Conservation (phyloP, 2,797 vertebrate genomes). For the Ctenosaura bakeri region DNA sequence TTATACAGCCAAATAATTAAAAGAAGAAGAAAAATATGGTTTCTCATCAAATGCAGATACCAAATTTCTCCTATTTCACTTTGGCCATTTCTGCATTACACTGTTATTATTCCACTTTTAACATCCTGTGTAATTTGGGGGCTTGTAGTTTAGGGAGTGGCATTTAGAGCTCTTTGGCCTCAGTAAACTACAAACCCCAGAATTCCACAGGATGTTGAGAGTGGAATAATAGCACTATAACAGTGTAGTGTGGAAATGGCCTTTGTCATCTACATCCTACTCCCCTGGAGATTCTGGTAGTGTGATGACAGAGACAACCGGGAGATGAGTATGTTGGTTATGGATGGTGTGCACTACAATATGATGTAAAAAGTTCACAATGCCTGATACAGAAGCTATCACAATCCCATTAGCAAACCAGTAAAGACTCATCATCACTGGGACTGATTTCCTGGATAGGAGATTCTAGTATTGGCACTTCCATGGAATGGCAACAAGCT, state of each 20-base stretch:
- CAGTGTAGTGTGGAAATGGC: too few relatives aligned
- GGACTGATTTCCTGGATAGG: constrained; percentile 75
- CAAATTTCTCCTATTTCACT: constrained; percentile 35
- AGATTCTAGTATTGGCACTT: constrained; percentile 77
- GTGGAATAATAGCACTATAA: too few relatives aligned
- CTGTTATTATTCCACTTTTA: too few relatives aligned
- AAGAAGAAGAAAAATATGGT: background rate
- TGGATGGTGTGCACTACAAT: constrained; percentile 18
- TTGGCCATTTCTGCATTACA: background rate
- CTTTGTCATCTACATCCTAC: background rate
- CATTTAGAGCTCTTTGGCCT: too few relatives aligned
- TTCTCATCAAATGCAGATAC: constrained; percentile 30
- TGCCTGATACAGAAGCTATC: constrained; percentile 54
- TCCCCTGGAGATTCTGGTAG: constrained; percentile 32
- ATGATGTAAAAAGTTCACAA: constrained; percentile 57
- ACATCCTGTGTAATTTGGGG: too few relatives aligned
- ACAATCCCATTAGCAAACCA: constrained; percentile 82
- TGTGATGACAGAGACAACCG: constrained; percentile 12
- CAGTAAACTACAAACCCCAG: too few relatives aligned
- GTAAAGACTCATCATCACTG: constrained; percentile 85
- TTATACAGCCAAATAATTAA: background rate
- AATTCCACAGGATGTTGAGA: too few relatives aligned
- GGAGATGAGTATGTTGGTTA: constrained; percentile 15
- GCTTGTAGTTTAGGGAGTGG: too few relatives aligned
- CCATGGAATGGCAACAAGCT: constrained; percentile 74